Base-by-base conservation (phyloP, 2,113 vertebrate species). In the Clupea harengus region DNA sequence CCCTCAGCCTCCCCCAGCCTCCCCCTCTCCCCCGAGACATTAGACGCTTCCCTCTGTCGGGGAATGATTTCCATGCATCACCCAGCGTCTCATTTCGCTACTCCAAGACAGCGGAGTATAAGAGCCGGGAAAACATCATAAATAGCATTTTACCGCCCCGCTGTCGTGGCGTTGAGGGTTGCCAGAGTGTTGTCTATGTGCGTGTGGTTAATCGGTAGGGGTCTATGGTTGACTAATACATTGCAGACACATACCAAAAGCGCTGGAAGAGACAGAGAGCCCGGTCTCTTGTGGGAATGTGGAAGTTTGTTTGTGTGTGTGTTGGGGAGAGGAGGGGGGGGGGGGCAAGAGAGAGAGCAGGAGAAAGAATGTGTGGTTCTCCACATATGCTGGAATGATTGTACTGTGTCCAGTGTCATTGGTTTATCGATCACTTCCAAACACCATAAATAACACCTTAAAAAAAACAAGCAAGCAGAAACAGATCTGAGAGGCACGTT, bases 131-230 rank as follows among this genome's bases (percentile, higher is more conserved):
- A 75, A 75, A 75, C 67, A 75, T 75, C 67, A 75, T 75, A 75
- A 75, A 75, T 75, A 75, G 67, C 67, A 13, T 75, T 75, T 75
- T 75, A 75, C 64, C 67, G 67, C 67, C 64, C 67, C 67, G 67
- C 67, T 75, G 67, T 75, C 67, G 67, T 3, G 25, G 7, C 67
- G 67, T 9, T 75, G 11, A 28, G 67, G 32, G 67, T 28, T 67
- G n/a, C n/a, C 64, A 28, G 64, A 11, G 64, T n/a, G 22, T 28
- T 67, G n/a, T 67, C 22, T 75, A 11, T 2, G 8, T 75, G 67
- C n/a, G n/a, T 28, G 67, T 75, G 67, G 67, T 13, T 75, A 75
- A 75, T 75, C 67, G 22, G 25, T 4, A 25, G 67, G 64, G 67
- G 67, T 75, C 67, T 75, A 28, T 32, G 67, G 67, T 13, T 75